phyloP scores from a whole-genome alignment of 2,888 invertebrate species.

The Ophraella communa region DNA sequence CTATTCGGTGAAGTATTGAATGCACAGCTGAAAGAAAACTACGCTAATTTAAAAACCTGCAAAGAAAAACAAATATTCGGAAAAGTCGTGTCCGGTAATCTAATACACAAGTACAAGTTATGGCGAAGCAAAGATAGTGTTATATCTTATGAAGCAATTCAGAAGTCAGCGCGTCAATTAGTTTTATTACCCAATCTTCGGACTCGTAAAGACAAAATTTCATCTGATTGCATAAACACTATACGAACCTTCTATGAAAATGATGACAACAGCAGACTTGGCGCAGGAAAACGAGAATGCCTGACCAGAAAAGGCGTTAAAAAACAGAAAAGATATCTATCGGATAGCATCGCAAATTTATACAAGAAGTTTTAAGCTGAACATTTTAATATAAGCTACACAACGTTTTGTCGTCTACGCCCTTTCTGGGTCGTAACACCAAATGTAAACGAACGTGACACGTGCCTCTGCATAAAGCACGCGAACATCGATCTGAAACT shows the following conservation, averaged over 20 bases:
- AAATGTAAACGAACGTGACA: not conserved
- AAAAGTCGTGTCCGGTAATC: not conserved
- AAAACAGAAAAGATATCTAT: slow-evolving; percentile 8
- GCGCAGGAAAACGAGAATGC: slow-evolving; percentile 4
- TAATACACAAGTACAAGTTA: not conserved
- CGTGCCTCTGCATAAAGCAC: slow-evolving; percentile 4
- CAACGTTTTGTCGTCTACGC: not conserved
- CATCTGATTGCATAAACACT: too few relatives aligned
- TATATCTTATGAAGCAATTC: not conserved
- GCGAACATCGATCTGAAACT: slow-evolving; percentile 1
- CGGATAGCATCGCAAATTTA: not conserved
- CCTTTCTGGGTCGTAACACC: not conserved
- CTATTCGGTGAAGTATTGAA: slow-evolving; percentile 5
- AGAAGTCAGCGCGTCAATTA: not conserved
- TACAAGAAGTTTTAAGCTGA: not conserved
- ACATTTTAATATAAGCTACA: not conserved
- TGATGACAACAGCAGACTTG: not conserved
- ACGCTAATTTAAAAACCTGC: not conserved
- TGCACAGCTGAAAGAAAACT: slow-evolving; percentile 5
- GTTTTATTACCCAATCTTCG: not conserved
- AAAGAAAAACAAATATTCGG: slow-evolving; percentile 5
- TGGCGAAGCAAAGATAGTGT: not conserved
- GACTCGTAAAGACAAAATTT: too few relatives aligned
- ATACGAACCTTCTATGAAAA: not conserved
- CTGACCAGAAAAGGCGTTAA: not conserved